Base-by-base conservation (phyloP, 2,113 vertebrate genomes). In the Nannospalax galili region DNA sequence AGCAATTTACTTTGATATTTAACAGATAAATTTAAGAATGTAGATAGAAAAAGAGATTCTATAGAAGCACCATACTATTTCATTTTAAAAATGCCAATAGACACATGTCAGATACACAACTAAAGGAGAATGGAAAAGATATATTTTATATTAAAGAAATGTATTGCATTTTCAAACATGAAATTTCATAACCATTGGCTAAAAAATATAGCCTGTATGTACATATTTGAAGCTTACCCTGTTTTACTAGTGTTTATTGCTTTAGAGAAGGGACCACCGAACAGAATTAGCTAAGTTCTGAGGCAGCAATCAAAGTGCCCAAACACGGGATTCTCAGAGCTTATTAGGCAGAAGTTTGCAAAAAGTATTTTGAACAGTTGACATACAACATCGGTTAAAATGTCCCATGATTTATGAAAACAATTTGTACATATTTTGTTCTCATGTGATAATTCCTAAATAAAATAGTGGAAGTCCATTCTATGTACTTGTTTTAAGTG, bases 271-370 rank as follows among this genome's bases (percentile, higher is more conserved):
- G 30, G 74, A 67, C 69, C 58, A 84, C 96, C 92, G 86, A 97
- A 97, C 30, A 94, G 78, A 97, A 97, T 94, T 93, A 97, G 26
- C 60, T 78, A 96, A 95, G 67, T 35, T 84, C 87, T 94, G 84
- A 98, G 77, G 96, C 26, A 97, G 77, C 80, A n/a, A 92, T 67
- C 97, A 93, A 98, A 96, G 96, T 94, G 64, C 42, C 92, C 89
- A 96, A 97, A 97, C 52, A 65, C 26, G 28, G 32, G 62, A 94
- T 64, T 79, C 24, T 88, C 84, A 62, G 87, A 96, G 30, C 28
- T 97, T 96, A 94, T 30, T 94, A 94, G n/a, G 95, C 12, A 37
- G 80, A 37, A 95, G 0, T 24, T 92, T 82, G 72, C 78, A 73
- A 92, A 84, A 97, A 94, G 64, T 91, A 96, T 79, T 64, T 92